A percentile compares a stretch with the other conserved stretches of the same genome.
These are phyloP conservation scores for Isaurus tuberculatus DNA, from an alignment of 92 coral and sea anemone species.

Conservation along the genomic window DNA sequence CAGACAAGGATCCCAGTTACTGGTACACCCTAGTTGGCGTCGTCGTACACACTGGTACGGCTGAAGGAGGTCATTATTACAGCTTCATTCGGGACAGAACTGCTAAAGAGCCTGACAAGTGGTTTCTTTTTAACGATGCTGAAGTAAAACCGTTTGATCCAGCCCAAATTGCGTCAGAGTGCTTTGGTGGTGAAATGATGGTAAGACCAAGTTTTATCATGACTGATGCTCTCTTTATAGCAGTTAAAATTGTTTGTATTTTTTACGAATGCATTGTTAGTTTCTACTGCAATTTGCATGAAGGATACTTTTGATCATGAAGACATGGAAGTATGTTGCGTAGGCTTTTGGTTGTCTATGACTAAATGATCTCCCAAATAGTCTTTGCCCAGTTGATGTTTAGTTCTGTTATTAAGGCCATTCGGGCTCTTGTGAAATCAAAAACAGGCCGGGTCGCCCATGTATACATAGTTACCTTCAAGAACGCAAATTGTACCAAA, in stretches of 20 bases:
- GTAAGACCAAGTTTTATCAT: conserved; percentile 47
- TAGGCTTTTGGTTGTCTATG: too few species aligned
- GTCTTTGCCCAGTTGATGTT: too few species aligned
- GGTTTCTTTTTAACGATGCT: conserved; percentile 99
- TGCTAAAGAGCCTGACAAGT: conserved; percentile 80
- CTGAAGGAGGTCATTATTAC: conserved; percentile 99
- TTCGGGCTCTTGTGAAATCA: too few species aligned
- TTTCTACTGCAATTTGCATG: neutral
- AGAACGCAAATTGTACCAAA: too few species aligned
- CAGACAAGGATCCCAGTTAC: conserved; percentile 88
- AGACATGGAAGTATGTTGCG: too few species aligned
- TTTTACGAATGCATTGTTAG: neutral
- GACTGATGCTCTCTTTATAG: neutral
- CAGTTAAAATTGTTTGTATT: neutral
- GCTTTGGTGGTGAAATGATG: conserved; percentile 99
- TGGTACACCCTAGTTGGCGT: conserved; percentile 97
- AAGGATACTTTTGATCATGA: too few species aligned
- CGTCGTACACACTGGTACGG: conserved; percentile 99
- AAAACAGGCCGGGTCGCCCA: too few species aligned
- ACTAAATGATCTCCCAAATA: too few species aligned
- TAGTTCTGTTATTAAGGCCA: too few species aligned
- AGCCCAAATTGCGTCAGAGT: conserved; percentile 95
- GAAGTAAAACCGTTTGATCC: conserved; percentile 99
- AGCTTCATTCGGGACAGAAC: conserved; percentile 94
- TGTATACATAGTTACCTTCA: too few species aligned